Conservation (phyloP, 2,888 invertebrate species). For the Atethmia centrago region DNA sequence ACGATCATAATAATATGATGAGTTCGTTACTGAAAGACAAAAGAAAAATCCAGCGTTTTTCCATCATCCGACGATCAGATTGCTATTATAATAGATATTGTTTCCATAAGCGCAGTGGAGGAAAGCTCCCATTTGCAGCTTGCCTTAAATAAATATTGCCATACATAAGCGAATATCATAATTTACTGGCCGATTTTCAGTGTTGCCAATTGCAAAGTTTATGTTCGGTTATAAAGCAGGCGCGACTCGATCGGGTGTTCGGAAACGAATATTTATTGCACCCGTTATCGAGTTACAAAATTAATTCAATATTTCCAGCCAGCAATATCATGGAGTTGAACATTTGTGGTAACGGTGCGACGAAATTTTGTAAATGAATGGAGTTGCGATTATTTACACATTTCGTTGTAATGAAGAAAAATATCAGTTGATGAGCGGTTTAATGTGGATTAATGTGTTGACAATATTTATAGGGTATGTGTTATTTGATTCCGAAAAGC, state of each 20-base stretch:
- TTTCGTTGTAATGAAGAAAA: constrained; percentile 21
- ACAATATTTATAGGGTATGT: background rate
- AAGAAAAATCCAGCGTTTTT: background rate
- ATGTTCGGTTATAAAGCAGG: constrained; percentile 52
- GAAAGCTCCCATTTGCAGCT: constrained; percentile 6
- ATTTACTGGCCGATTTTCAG: constrained; percentile 41
- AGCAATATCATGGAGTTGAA: constrained; percentile 35
- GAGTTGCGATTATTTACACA: constrained; percentile 17
- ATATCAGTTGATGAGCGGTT: background rate
- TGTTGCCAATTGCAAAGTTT: constrained; percentile 56
- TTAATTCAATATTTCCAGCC: constrained; percentile 61
- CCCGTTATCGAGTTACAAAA: constrained; percentile 60
- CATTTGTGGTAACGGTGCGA: constrained; percentile 26
- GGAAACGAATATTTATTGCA: constrained; percentile 62
- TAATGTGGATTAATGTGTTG: constrained; percentile 17
- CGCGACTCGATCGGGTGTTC: constrained; percentile 43
- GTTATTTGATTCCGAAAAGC: background rate
- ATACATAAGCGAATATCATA: constrained; percentile 40
- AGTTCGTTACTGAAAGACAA: constrained; percentile 2
- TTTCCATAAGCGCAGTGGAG: background rate
- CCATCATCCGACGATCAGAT: background rate
- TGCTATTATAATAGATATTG: background rate
- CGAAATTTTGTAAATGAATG: constrained; percentile 13
- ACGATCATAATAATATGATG: constrained; percentile 1
- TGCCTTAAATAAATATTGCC: constrained; percentile 35